Evolutionary conservation across 2,113 vertebrate genomes (phyloP).

Genomic region (Mastomys natalensis): DNA sequence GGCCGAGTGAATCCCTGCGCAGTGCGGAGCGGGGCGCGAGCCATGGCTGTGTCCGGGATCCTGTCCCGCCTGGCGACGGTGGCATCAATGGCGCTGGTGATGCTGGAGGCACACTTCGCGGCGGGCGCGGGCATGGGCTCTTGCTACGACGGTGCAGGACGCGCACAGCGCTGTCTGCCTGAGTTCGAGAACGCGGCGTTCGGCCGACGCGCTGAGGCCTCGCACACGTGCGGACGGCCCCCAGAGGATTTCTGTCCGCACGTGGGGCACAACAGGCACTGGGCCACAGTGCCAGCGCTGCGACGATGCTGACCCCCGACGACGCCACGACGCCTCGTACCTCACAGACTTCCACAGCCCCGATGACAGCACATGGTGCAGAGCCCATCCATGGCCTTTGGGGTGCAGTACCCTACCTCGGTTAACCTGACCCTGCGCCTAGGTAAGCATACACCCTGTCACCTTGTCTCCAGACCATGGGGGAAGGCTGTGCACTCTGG

Average conservation of each 20-base stretch:
- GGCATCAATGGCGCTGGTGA: constrained; percentile 76
- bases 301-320: constrained; percentile 84
- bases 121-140: constrained; percentile 85
- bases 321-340: constrained; percentile 90
- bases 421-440: constrained; percentile 94
- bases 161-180: constrained; percentile 91
- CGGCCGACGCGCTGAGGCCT: constrained; percentile 86
- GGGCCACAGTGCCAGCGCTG: constrained; percentile 91
- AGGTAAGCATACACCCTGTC: constrained; percentile 87
- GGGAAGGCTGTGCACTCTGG: background rate
- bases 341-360: constrained; percentile 96
- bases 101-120: constrained; percentile 58
- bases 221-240: constrained; percentile 91
- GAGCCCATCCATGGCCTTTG: constrained; percentile 96
- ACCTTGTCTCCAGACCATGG: background rate
- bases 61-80: constrained; percentile 1
- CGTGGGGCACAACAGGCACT: constrained; percentile 86
- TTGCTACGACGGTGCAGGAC: constrained; percentile 88
- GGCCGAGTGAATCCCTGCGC: background rate
- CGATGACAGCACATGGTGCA: constrained; percentile 97
- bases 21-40: background rate
- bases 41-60: constrained; percentile 82
- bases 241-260: constrained; percentile 96
- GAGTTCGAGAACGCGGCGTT: constrained; percentile 95
- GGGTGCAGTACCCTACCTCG: constrained; percentile 93